A percentile compares a stretch with the other conserved stretches of the same genome.
These are phyloP conservation scores for Ophion ellenae DNA, from an alignment of 2,888 invertebrate genomes.

Conservation along the genomic window DNA sequence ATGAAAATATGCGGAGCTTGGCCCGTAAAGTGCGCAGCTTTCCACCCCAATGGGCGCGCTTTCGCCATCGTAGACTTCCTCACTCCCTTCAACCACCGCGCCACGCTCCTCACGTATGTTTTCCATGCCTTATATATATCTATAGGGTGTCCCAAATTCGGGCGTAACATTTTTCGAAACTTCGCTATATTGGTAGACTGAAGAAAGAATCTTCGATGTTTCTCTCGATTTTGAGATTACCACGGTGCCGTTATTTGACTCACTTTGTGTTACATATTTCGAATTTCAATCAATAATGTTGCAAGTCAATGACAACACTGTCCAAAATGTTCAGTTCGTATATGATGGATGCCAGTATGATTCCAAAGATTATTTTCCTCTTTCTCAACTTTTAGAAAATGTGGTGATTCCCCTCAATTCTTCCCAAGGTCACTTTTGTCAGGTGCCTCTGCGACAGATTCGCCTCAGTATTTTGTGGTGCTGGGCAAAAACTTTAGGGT, in stretches of 20 bases:
- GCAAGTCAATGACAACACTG: not conserved
- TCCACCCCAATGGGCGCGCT: conserved; percentile 58
- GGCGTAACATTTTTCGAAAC: not conserved
- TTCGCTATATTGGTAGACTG: not conserved
- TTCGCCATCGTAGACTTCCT: conserved; percentile 42
- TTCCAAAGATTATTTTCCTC: not conserved
- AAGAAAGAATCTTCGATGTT: not conserved
- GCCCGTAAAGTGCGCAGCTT: conserved; percentile 64
- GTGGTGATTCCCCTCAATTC: not conserved
- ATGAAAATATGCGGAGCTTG: conserved; percentile 68
- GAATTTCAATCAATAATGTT: not conserved
- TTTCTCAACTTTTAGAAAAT: not conserved
- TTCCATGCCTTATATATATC: not conserved
- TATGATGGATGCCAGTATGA: not conserved
- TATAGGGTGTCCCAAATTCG: not conserved
- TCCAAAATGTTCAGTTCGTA: not conserved
- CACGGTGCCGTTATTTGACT: not conserved
- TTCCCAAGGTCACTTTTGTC: not conserved
- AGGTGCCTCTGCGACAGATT: not conserved
- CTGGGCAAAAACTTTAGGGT: not conserved
- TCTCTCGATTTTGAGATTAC: not conserved
- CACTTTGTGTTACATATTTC: not conserved
- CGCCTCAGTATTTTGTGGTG: not conserved
- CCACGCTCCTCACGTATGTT: conserved; percentile 11
- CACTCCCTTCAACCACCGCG: conserved; percentile 4